Base-by-base conservation (phyloP, 92 coral and sea anemone genomes). In the Epizoanthus rinbou region DNA sequence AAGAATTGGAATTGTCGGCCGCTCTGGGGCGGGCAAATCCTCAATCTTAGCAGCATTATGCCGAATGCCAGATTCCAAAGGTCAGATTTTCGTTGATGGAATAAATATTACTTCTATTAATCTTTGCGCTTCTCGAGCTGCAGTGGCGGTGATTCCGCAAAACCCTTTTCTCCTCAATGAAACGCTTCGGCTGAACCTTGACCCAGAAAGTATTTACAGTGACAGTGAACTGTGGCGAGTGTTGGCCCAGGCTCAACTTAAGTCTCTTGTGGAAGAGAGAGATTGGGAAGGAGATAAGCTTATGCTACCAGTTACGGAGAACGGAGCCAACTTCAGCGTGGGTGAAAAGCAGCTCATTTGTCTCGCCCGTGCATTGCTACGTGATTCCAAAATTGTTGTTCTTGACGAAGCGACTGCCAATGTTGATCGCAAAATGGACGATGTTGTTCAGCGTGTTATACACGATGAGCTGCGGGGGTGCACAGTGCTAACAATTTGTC, bases 1-100 rank as follows among this genome's bases (percentile, higher is more conserved):
- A 21, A 83, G 52, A 43, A 62, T 83, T 39, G 86, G 86, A 18
- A 45, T 83, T 15, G 63, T 64, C 6, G 80, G 80, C 15, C 86
- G 80, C 62, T 70, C 62, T 3, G 86, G 86, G 31, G 86, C 80
- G 1, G 86, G 86, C 6, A 83, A 83, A 37, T 83, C 86, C 21
- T 83, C 86, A 3, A 23, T 83, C 3, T 54, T 59, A 3, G 37
- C 79, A 43, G 60, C 86, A 47, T 14, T 83, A 3, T 28, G 78
- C 50, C 73, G 70, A 22, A 60, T 72, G 80, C 63, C 71, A 5
- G 69, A 60, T 19, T 6, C 52, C 17, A 64, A 73, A 21, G 86
- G 86, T 19, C 80, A 66, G 35, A 70, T 82, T 3, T 69, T 73
- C 37, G 37, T 82, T 57, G 86, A 82, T 73, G 86, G 86, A 31